Evolutionary conservation across 2,797 vertebrate genomes (phyloP), one percentile per base, ranked within the genome.

Genomic region (Sciaenops ocellatus): DNA sequence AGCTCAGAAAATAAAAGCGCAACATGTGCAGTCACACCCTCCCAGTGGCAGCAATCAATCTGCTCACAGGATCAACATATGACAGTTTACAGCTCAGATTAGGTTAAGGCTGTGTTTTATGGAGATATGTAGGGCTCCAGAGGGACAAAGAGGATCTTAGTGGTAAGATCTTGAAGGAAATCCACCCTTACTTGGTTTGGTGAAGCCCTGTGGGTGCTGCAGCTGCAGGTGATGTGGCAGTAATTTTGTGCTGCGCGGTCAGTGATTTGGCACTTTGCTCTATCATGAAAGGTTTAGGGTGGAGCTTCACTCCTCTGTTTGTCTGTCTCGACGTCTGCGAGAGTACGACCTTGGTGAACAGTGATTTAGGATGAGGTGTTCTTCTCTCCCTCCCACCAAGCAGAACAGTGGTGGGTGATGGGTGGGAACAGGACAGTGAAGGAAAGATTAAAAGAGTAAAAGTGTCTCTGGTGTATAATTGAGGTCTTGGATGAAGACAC

Each of bases 221-320:
- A 87, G 85, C 84, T 79, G 82, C 88, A 90, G 90, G 88, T 88
- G 90, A 88, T 92, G 91, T 89, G 89, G 89, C 85, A 80, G 84
- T 80, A 13, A 84, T 87, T 87, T 66, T 16, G 57, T 50, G 16
- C 57, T 6, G 69, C 52, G 75, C 52, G 73, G 79, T 85, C 78
- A 78, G 80, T 84, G 73, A 83, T 87, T 88, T 93, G 82, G 86
- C 88, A 22, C 50, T 55, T 78, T 48, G 55, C 77, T 87, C 84
- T 80, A 11, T 87, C 73, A 87, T 89, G 85, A 87, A 87, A 84
- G 77, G 69, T 76, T 82, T 55, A 72, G 80, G 84, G 82, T 77
- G 87, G 84, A 82, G 84, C 63, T 44, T 42, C 6, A 70, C 79
- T 89, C 78, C 73, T 75, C 65, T 65, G 38, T 69, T 85, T 12